Conservation (phyloP, 2,113 vertebrate genomes). For the Probosciger aterrimus region DNA sequence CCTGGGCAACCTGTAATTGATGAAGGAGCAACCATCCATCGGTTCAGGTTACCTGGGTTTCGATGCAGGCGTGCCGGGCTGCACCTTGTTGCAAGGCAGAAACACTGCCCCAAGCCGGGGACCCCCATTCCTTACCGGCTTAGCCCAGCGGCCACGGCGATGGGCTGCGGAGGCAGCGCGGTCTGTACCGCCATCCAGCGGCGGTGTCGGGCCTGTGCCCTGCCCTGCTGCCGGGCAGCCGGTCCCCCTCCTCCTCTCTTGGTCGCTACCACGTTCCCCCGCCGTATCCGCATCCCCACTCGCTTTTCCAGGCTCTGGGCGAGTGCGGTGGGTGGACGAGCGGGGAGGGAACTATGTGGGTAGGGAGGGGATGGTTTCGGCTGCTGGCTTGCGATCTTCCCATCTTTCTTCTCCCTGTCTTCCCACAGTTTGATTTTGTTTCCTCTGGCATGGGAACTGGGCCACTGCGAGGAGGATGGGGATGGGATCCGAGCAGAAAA, state of each 20-base stretch:
- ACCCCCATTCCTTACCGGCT: fast-evolving
- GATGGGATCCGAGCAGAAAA: not conserved
- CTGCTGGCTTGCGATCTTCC: not conserved
- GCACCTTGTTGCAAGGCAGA: not conserved
- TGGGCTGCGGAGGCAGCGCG: not conserved
- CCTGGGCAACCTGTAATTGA: not conserved
- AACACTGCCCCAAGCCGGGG: not conserved
- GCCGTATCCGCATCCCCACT: not conserved
- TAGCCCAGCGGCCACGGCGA: not conserved
- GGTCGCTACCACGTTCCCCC: not conserved
- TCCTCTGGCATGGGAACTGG: not conserved
- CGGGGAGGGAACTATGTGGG: not conserved
- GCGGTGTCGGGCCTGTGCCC: not conserved
- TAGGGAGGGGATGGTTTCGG: not conserved
- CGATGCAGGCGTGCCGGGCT: not conserved
- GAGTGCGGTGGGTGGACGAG: not conserved
- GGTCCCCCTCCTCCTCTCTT: fast-evolving
- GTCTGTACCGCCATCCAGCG: slow-evolving; percentile 73
- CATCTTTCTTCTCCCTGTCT: not conserved
- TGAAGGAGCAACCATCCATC: not conserved
- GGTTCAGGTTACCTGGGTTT: not conserved
- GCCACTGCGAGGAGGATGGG: not conserved
- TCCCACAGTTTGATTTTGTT: not conserved
- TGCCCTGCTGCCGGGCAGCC: not conserved
- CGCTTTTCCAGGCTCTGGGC: fast-evolving